Conservation (phyloP, 2,113 vertebrate genomes). For the Falcunculus frontatus region DNA sequence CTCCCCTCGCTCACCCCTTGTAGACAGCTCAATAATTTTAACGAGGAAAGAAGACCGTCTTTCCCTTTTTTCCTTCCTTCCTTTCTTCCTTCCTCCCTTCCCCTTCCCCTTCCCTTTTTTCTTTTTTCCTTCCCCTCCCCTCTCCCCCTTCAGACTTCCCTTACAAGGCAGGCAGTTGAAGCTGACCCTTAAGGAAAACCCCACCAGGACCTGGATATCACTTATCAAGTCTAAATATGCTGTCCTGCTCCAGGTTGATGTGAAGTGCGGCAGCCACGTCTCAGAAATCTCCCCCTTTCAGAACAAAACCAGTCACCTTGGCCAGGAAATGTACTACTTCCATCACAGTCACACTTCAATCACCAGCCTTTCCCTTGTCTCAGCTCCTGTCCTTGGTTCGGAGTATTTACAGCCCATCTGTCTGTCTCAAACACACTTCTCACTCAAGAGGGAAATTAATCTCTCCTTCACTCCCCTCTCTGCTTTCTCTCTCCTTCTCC, state of each 20-base stretch:
- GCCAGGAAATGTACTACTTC: constrained; percentile 63
- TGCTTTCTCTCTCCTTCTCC: not conserved
- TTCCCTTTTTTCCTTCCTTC: not conserved
- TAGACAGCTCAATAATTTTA: constrained; percentile 70
- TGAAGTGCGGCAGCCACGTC: not conserved
- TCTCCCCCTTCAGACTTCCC: not conserved
- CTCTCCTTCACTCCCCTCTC: constrained; percentile 13
- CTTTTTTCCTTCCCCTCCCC: not conserved
- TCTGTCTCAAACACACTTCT: constrained; percentile 72
- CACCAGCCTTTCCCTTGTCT: constrained; percentile 72
- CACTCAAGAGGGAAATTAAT: constrained; percentile 62
- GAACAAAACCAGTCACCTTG: constrained; percentile 70
- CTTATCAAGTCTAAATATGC: constrained; percentile 53
- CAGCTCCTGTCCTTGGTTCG: constrained; percentile 71
- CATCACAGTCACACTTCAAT: constrained; percentile 76
- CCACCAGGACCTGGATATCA: constrained; percentile 44
- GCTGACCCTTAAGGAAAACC: constrained; percentile 53
- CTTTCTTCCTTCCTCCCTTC: not conserved
- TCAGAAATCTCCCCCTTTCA: not conserved
- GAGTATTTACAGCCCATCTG: constrained; percentile 80
- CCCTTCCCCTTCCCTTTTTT: not conserved
- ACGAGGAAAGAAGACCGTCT: constrained; percentile 12
- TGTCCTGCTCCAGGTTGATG: constrained; percentile 34
- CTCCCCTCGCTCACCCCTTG: constrained; percentile 30
- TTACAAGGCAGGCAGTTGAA: constrained; percentile 32